phyloP scores from a whole-genome alignment of 2,797 vertebrate species.

The Pangasius mekongensis region DNA sequence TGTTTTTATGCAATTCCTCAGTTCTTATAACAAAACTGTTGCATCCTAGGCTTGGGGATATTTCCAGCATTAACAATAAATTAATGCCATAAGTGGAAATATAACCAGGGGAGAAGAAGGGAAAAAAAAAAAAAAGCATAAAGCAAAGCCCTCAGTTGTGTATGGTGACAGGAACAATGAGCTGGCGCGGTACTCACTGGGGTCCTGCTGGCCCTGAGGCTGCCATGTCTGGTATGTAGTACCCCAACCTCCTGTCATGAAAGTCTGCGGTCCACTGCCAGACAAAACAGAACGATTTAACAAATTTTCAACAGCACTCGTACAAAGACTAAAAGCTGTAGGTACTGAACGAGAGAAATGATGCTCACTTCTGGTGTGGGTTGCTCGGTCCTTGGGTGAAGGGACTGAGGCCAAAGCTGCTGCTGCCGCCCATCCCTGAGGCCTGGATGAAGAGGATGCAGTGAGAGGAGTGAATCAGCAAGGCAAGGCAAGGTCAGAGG shows the following conservation, averaged over 20 bases:
- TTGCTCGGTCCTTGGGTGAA: constrained; percentile 91
- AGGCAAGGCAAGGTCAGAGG: constrained; percentile 73
- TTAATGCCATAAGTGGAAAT: constrained; percentile 33
- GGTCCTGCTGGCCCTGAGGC: constrained; percentile 92
- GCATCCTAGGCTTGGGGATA: constrained; percentile 11
- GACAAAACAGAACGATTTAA: constrained; percentile 20
- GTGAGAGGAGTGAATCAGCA: constrained; percentile 61
- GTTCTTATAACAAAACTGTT: neutral
- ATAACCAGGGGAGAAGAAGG: neutral
- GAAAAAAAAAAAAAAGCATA: neutral
- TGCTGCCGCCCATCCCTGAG: constrained; percentile 83
- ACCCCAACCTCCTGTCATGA: constrained; percentile 95
- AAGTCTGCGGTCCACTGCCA: constrained; percentile 88
- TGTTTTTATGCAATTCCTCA: constrained; percentile 10
- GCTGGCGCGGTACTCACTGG: constrained; percentile 83
- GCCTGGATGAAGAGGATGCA: constrained; percentile 75
- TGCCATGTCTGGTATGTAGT: constrained; percentile 97
- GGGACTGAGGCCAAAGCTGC: constrained; percentile 89
- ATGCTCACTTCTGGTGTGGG: constrained; percentile 93
- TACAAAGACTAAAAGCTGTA: neutral
- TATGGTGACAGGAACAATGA: constrained; percentile 9
- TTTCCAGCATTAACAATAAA: constrained; percentile 27
- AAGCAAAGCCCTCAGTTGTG: neutral
- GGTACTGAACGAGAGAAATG: neutral
- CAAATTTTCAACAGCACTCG: neutral